These are phyloP conservation scores for Euphysa ruthae DNA, from an alignment of 30 jellyfish, hydroid and myxozoan genomes.

Conservation along the genomic window DNA sequence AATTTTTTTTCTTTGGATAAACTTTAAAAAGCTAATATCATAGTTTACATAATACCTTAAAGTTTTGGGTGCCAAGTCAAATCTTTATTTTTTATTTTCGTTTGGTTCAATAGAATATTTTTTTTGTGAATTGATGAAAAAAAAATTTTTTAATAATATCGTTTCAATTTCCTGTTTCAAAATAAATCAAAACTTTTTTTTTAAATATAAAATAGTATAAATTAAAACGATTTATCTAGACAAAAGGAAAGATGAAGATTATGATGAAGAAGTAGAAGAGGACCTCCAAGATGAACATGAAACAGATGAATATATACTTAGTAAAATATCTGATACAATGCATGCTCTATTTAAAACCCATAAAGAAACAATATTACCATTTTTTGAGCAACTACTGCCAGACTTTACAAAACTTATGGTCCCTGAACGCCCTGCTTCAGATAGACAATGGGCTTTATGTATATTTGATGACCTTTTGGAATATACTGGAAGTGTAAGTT, in stretches of 20 bases:
- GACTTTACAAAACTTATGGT: conserved; percentile 72
- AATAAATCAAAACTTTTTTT: neutral
- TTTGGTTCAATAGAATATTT: too few species aligned
- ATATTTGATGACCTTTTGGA: conserved; percentile 87
- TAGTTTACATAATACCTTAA: too few species aligned
- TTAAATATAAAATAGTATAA: neutral
- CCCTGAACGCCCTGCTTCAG: conserved; percentile 90
- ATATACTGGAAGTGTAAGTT: conserved; percentile 89
- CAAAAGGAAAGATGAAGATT: conserved; percentile 80
- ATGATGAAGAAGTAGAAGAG: conserved; percentile 86
- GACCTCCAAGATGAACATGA: conserved; percentile 85
- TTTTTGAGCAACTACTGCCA: conserved; percentile 78
- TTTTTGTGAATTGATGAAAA: too few species aligned
- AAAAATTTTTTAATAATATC: neutral
- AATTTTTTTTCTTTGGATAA: too few species aligned
- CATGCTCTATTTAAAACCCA: conserved; percentile 87
- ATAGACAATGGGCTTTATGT: conserved; percentile 93
- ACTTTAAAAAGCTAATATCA: too few species aligned
- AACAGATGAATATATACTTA: conserved; percentile 85
- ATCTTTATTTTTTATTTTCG: too few species aligned
- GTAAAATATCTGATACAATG: conserved; percentile 89
- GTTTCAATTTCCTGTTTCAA: neutral
- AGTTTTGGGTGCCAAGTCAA: too few species aligned
- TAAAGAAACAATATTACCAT: conserved; percentile 68
- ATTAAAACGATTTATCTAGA: conserved; percentile 7